phyloP scores from a whole-genome alignment of 2,888 invertebrate genomes.

The Tuberolachnus salignus region DNA sequence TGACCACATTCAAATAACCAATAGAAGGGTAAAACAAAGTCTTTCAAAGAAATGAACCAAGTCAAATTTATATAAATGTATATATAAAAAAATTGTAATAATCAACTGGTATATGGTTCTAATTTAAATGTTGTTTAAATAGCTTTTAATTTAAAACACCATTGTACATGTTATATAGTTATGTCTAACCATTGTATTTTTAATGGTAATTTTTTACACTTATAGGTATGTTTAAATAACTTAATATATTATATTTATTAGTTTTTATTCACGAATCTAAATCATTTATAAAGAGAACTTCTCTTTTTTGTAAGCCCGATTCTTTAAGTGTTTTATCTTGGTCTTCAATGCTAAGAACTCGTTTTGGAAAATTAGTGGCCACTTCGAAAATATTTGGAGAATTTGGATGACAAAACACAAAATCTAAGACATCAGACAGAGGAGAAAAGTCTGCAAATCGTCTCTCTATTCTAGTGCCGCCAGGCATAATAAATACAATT shows the following conservation, averaged over 20 bases:
- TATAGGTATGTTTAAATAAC: slow-evolving; percentile 31
- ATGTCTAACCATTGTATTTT: slow-evolving; percentile 33
- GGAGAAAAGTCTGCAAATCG: slow-evolving; percentile 68
- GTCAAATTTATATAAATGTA: slow-evolving; percentile 16
- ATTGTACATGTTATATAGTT: slow-evolving; percentile 38
- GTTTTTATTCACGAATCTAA: slow-evolving; percentile 71
- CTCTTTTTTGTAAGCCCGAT: slow-evolving; percentile 84
- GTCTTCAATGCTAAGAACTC: slow-evolving; percentile 71
- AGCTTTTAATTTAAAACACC: slow-evolving; percentile 38
- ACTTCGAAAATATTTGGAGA: slow-evolving; percentile 94
- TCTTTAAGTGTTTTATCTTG: slow-evolving; percentile 71
- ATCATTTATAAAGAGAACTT: slow-evolving; percentile 93
- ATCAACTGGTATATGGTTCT: slow-evolving; percentile 34
- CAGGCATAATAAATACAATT: slow-evolving; percentile 89
- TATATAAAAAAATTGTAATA: slow-evolving; percentile 25
- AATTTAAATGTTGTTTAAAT: slow-evolving; percentile 36
- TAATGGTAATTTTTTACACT: slow-evolving; percentile 21
- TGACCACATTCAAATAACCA: neutral
- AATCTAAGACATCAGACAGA: slow-evolving; percentile 79
- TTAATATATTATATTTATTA: slow-evolving; percentile 15
- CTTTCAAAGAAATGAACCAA: slow-evolving; percentile 29
- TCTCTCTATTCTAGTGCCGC: slow-evolving; percentile 85
- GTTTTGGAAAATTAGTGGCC: slow-evolving; percentile 92
- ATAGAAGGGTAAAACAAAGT: slow-evolving; percentile 41
- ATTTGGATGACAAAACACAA: slow-evolving; percentile 92